A percentile compares a stretch with the other conserved stretches of the same genome.
phyloP scores from a whole-genome alignment of 2,888 invertebrate genomes.

The Macrophya alboannulata region DNA sequence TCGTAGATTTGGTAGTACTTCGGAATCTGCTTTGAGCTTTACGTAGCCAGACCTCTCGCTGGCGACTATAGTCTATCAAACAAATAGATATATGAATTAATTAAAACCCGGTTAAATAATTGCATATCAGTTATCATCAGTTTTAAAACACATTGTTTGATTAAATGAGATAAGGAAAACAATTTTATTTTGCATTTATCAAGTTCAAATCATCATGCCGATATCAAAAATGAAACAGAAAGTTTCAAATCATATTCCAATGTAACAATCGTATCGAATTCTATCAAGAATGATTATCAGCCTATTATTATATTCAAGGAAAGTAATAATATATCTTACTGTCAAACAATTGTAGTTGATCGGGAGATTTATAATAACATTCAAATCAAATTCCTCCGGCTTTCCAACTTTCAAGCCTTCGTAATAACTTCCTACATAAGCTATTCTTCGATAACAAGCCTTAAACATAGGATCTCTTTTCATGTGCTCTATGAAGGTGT shows the following conservation, averaged over 20 bases:
- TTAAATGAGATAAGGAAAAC: not conserved
- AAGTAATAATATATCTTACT: constrained; percentile 62
- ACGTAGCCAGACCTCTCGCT: constrained; percentile 62
- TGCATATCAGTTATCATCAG: not conserved
- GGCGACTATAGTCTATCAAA: constrained; percentile 45
- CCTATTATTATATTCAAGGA: not conserved
- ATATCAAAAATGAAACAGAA: not conserved
- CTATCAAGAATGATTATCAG: not conserved
- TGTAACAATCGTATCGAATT: not conserved
- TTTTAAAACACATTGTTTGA: not conserved
- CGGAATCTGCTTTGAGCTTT: constrained; percentile 61
- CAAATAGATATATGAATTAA: constrained; percentile 35
- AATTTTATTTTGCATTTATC: not conserved
- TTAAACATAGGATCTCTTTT: constrained; percentile 73
- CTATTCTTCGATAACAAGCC: constrained; percentile 72
- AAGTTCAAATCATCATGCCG: not conserved
- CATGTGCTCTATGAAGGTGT: constrained; percentile 71
- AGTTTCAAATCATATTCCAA: not conserved
- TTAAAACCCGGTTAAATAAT: not conserved
- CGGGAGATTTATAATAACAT: constrained; percentile 83
- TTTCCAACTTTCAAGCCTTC: constrained; percentile 84
- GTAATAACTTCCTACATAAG: constrained; percentile 84
- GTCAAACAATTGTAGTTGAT: constrained; percentile 78
- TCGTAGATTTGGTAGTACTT: constrained; percentile 54
- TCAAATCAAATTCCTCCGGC: constrained; percentile 85